A percentile compares a stretch with the other conserved stretches of the same genome.
Conservation (phyloP, 1,140 invertebrate genomes). For the Tetranychus urticae region DNA sequence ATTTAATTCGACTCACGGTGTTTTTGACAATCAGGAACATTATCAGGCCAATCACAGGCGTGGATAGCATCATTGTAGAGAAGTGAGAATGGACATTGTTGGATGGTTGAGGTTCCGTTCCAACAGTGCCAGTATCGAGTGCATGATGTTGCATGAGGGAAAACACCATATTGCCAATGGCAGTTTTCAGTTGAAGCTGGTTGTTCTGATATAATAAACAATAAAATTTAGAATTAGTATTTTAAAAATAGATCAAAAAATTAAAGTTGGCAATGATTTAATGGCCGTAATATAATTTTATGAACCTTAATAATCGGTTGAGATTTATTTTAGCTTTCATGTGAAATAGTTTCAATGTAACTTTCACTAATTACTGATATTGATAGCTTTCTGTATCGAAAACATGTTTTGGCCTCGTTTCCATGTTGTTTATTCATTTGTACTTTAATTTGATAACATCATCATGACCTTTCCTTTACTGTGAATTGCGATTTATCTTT, state of each 20-base stretch:
- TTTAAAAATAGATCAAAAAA: background rate
- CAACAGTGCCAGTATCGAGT: conserved; percentile 81
- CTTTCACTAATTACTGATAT: no score
- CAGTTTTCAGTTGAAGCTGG: conserved; percentile 62
- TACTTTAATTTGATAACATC: no score
- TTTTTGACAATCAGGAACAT: conserved; percentile 71
- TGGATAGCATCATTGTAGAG: conserved; percentile 70
- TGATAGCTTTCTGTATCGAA: no score
- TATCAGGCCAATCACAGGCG: conserved; percentile 77
- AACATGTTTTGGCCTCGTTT: no score
- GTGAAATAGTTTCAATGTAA: no score
- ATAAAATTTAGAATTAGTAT: background rate
- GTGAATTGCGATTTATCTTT: no score
- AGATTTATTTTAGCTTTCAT: no score
- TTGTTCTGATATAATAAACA: conserved; percentile 31
- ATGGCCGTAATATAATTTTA: no score
- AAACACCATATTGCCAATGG: conserved; percentile 76
- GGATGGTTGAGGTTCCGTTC: conserved; percentile 74
- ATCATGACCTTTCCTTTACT: no score
- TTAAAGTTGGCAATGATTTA: no score
- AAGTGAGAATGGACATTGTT: conserved; percentile 71
- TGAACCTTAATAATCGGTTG: no score
- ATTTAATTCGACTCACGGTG: conserved; percentile 43
- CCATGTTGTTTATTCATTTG: no score
- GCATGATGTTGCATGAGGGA: conserved; percentile 73